Conservation (phyloP, 2,797 vertebrate species). For the Lutjanus argentimaculatus region DNA sequence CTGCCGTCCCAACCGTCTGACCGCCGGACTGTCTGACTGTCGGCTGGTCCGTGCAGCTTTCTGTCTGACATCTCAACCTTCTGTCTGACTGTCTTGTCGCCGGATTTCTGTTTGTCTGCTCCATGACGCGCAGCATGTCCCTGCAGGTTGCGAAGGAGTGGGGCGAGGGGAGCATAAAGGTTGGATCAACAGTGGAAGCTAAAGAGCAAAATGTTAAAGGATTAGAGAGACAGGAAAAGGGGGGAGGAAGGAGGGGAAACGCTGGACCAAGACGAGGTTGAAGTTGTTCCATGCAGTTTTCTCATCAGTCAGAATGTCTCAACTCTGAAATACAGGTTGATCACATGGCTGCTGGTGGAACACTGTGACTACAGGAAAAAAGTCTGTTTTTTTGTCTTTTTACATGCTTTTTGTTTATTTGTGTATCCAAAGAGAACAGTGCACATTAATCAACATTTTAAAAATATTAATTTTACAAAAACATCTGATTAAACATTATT, state of each 20-base stretch:
- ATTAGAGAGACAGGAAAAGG: slow-evolving; percentile 3
- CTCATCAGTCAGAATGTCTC: not conserved
- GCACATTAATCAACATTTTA: not conserved
- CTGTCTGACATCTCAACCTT: slow-evolving; percentile 58
- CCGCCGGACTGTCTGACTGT: slow-evolving; percentile 61
- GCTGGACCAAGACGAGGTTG: not conserved
- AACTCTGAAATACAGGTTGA: not conserved
- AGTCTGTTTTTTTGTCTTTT: not conserved
- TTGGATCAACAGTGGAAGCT: not conserved
- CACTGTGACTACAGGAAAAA: not conserved
- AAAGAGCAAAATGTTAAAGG: not conserved
- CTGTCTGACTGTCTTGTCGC: slow-evolving; percentile 45
- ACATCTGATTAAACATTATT: not conserved
- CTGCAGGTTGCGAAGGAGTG: slow-evolving; percentile 8
- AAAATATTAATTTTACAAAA: not conserved
- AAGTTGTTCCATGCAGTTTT: not conserved
- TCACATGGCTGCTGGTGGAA: not conserved
- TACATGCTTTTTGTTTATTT: not conserved
- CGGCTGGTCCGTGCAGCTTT: slow-evolving; percentile 42
- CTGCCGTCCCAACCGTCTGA: slow-evolving; percentile 62
- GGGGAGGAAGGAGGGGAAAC: not conserved
- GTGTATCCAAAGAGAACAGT: not conserved
- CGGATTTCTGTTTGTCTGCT: slow-evolving; percentile 43
- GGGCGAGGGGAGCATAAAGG: slow-evolving; percentile 10
- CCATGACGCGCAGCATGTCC: slow-evolving; percentile 13